Conservation (phyloP, 2,113 vertebrate genomes). For the Herpailurus yagouaroundi region DNA sequence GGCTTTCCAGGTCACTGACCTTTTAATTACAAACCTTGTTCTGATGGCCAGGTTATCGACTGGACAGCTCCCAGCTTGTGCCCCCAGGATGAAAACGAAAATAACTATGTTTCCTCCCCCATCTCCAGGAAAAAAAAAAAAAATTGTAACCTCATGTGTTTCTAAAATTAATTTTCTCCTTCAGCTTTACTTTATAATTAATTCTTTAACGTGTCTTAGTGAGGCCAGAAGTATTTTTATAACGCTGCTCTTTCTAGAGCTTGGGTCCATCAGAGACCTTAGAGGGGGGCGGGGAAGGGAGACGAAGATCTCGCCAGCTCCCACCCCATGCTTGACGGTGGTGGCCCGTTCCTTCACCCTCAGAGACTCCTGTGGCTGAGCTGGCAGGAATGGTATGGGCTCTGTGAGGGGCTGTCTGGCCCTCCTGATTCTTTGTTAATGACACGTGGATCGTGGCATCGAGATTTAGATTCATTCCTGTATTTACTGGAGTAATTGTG, state of each 20-base stretch:
- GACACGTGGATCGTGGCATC: neutral
- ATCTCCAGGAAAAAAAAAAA: slow-evolving; percentile 83
- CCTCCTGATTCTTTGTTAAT: slow-evolving; percentile 48
- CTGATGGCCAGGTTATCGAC: slow-evolving; percentile 92
- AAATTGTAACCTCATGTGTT: slow-evolving; percentile 87
- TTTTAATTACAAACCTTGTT: slow-evolving; percentile 94
- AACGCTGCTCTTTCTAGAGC: slow-evolving; percentile 73
- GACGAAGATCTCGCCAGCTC: neutral
- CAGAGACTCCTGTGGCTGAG: neutral
- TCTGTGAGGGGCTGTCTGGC: neutral
- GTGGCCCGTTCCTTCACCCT: neutral
- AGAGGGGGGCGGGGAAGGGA: neutral
- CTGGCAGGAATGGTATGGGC: neutral
- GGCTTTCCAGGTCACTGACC: slow-evolving; percentile 92
- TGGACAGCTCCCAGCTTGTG: slow-evolving; percentile 87
- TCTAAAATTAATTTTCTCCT: slow-evolving; percentile 90
- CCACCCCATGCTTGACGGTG: neutral
- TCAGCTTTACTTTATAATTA: slow-evolving; percentile 88
- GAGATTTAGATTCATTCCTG: neutral
- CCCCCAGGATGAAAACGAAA: slow-evolving; percentile 85
- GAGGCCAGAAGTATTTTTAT: slow-evolving; percentile 79
- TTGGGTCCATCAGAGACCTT: slow-evolving; percentile 54
- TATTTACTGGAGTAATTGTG: neutral
- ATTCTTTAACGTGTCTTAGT: slow-evolving; percentile 86
- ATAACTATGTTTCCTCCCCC: slow-evolving; percentile 85